Base-by-base conservation (phyloP, 2,797 vertebrate species). In the Poecilia picta region DNA sequence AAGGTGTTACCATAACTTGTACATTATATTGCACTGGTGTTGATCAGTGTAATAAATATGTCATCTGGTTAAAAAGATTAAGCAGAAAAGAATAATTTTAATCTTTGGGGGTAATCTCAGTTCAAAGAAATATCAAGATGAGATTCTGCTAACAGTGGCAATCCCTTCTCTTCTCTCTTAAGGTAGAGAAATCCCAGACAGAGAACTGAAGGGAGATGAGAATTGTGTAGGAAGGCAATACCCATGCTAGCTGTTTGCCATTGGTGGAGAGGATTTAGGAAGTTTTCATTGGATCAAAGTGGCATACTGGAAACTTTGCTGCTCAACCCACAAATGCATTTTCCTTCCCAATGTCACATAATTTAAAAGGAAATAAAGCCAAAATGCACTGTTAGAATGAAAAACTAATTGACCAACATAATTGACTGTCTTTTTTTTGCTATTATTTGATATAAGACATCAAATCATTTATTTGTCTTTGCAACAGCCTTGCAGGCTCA, bases 401-500 rank as follows among this genome's bases (percentile, higher is more conserved):
- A n/a, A 3, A 70, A 45, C 28, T 16, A 70, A 43, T 41, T 23
- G 16, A 25, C 33, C 15, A 39, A 20, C 57, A 64, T 3, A 36
- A 36, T 8, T 64, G 36, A 25, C 4, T 25, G 1, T 25, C 3
- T n/a, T 6, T 45, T 43, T 25, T n/a, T 25, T 39, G 46, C 20
- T 36, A 16, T 49, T 18, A 25, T 33, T 51, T 47, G 15, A 33
- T 47, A 36, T 8, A 15, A 49, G 28, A 53, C 4, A 68, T 73
- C 72, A 5, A 31, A 73, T 28, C 13, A 1, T 68, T 23, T 51
- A 66, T 80, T 18, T 78, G 13, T 83, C 25, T 79, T 23, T 87
- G 6, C 59, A 51, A 93, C 96, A 49, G 97, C 97, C 49, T 88
- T 99, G 82, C 98, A 99, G 91, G 93, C 95, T 0, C 94, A 97